Evolutionary conservation across 1,140 invertebrate species (phyloP), one percentile per base, ranked within the genome.

Genomic region (Nasonia giraulti): DNA sequence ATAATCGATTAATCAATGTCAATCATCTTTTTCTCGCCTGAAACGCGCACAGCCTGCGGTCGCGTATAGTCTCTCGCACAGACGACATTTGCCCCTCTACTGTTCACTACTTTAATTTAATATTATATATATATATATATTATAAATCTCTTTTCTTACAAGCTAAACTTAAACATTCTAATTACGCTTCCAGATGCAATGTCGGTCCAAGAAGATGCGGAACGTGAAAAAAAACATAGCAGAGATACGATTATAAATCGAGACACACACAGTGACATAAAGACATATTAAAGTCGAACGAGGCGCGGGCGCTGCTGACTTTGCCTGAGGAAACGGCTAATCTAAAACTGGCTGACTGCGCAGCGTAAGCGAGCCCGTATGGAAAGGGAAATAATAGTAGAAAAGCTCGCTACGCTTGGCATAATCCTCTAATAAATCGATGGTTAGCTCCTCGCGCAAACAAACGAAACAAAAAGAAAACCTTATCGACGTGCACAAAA

Each of bases 41-140:
- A 78, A 85, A 82, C 71, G 85, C 85, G 62, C 55, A 83, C 81
- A 80, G 80, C 85, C 77, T 83, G 76, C 76, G 50, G 81, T 79
- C 76, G 80, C 80, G 83, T 80, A 84, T 17, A 12, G 14, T 85
- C 77, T 80, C 69, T 85, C 40, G 17, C 47, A 80, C 62, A 74
- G 68, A 85, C 66, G 20, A 85, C 50, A 78, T 77, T 44, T 69
- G 12, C 27, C n/a, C 71, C 50, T 55, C 55, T 40, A 23, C 12
- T 33, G n/a, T n/a, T n/a, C n/a, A n/a, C n/a, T n/a, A n/a, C 20
- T 14, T 82, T 82, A 81, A 73, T 78, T 78, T 55, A 75, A 81
- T 81, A 73, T 71, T 17, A 71, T 33, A 66, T 62, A 85, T 27
- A 1, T 27, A 1, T 17, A 71, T 71, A 66, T 82, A 81, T 85